Conservation (phyloP, 2,797 vertebrate species). For the Apogon talboti region DNA sequence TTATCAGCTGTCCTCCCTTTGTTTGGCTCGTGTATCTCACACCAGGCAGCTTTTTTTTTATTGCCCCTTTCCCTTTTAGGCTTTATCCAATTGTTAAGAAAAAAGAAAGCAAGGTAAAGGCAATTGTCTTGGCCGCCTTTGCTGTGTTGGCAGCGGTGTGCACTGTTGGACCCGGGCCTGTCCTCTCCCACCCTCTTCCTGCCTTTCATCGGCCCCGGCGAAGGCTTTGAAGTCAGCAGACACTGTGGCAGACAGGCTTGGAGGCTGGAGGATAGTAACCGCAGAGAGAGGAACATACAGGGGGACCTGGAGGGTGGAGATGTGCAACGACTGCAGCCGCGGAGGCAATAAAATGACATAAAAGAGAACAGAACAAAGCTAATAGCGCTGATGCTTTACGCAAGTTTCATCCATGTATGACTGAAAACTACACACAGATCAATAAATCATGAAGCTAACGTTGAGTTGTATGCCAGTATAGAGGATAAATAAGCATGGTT, state of each 20-base stretch:
- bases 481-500: too few relatives aligned
- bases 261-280: slow-evolving; percentile 57
- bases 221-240: slow-evolving; percentile 80
- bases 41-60: slow-evolving; percentile 36
- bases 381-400: too few relatives aligned
- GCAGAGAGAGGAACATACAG: slow-evolving; percentile 49
- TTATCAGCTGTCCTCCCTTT: slow-evolving; percentile 26
- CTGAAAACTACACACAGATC: neutral
- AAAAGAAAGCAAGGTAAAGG: slow-evolving; percentile 64
- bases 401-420: neutral
- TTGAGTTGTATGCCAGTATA: too few relatives aligned
- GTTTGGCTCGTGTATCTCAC: slow-evolving; percentile 52
- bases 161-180: slow-evolving; percentile 45
- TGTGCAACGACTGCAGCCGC: neutral
- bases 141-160: slow-evolving; percentile 58
- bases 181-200: slow-evolving; percentile 80
- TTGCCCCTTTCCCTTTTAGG: slow-evolving; percentile 58
- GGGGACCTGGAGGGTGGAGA: slow-evolving; percentile 11
- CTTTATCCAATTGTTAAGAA: slow-evolving; percentile 64
- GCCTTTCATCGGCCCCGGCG: slow-evolving; percentile 70
- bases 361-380: slow-evolving; percentile 6
- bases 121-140: slow-evolving; percentile 64
- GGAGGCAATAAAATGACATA: neutral
- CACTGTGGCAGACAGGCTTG: slow-evolving; percentile 67
- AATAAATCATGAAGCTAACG: too few relatives aligned